phyloP scores from a whole-genome alignment of 2,888 invertebrate species.

The Sussaba pulchella region DNA sequence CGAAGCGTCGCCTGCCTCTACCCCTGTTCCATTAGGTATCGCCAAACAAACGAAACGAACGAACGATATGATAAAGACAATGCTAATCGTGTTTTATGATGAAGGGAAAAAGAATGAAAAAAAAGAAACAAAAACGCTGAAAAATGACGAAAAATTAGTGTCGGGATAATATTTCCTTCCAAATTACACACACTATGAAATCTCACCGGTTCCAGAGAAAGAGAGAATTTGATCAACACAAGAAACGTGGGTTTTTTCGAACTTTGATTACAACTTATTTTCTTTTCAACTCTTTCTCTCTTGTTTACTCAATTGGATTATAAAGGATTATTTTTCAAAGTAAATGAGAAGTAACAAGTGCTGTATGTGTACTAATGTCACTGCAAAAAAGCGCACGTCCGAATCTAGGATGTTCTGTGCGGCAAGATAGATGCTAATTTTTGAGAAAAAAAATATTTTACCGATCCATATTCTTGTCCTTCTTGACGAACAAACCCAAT shows the following conservation, averaged over 20 bases:
- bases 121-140: conserved; percentile 20
- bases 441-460: conserved; percentile 42
- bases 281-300: conserved; percentile 65
- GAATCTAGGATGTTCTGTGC: conserved; percentile 80
- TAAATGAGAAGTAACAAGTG: conserved; percentile 22
- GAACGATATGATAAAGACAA: conserved; percentile 44
- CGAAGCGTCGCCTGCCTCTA: conserved; percentile 84
- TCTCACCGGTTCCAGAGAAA: conserved; percentile 43
- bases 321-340: conserved; percentile 16
- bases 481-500: neutral
- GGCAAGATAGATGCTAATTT: conserved; percentile 70
- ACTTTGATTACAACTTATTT: conserved; percentile 39
- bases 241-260: neutral
- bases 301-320: neutral
- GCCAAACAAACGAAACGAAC: conserved; percentile 73
- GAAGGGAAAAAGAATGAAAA: conserved; percentile 31
- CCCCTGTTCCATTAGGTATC: conserved; percentile 84
- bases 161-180: conserved; percentile 45
- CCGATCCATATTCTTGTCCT: conserved; percentile 25
- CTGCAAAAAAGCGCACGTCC: conserved; percentile 75
- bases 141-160: conserved; percentile 47
- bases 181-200: neutral
- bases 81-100: neutral
- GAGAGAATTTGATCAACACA: conserved; percentile 35
- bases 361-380: conserved; percentile 56